phyloP scores from a whole-genome alignment of 2,113 vertebrate species.

The Herpetotheres cachinnans region DNA sequence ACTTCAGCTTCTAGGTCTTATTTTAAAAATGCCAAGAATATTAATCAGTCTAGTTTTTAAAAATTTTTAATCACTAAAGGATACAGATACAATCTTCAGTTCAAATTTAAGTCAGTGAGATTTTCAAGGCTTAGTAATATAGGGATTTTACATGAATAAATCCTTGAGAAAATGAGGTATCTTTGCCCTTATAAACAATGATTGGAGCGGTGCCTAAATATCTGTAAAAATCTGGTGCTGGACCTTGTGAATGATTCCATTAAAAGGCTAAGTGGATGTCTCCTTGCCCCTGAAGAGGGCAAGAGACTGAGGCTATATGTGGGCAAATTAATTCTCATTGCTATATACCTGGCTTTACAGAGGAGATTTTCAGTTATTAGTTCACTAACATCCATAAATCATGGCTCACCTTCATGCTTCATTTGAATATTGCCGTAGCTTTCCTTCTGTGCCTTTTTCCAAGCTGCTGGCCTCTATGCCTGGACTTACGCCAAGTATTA shows the following conservation, averaged over 20 bases:
- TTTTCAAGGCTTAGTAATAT: neutral
- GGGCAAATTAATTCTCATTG: neutral
- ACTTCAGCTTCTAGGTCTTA: neutral
- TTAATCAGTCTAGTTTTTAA: neutral
- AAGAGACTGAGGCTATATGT: neutral
- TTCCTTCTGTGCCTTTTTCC: neutral
- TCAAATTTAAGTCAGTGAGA: neutral
- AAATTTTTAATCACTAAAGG: neutral
- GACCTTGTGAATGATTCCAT: neutral
- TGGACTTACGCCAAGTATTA: neutral
- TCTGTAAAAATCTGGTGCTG: neutral
- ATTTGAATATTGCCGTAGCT: neutral
- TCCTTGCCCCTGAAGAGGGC: neutral
- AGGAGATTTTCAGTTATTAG: neutral
- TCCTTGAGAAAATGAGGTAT: neutral
- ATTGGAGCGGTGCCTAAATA: neutral
- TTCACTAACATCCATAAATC: neutral
- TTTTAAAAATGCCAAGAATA: neutral
- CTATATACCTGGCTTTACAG: neutral
- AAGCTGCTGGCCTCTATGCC: neutral
- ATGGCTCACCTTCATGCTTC: neutral
- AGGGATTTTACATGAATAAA: neutral
- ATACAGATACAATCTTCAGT: neutral
- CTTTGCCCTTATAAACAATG: neutral
- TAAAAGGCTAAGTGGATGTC: neutral